Percentiles rank a stretch among this genome's conserved stretches.
These are phyloP conservation scores for Piaya cayana DNA, from an alignment of 2,113 vertebrate species.

Conservation along the genomic window DNA sequence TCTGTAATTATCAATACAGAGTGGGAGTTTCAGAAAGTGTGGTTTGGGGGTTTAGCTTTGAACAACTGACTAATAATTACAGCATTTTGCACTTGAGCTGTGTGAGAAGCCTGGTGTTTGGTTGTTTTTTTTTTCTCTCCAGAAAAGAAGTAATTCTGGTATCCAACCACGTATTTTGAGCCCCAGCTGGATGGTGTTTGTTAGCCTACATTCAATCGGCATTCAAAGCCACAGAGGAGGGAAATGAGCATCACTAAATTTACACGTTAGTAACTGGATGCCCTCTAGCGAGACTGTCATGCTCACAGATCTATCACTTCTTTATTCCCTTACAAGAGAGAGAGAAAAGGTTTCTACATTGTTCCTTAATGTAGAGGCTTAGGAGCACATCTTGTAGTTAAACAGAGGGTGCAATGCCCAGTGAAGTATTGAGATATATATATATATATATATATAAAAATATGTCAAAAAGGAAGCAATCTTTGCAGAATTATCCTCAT, in stretches of 20 bases:
- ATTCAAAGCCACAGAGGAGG: conserved; percentile 15
- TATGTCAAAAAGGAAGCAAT: not conserved
- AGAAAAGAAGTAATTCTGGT: not conserved
- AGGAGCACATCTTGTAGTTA: not conserved
- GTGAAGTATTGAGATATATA: not conserved
- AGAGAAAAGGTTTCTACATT: not conserved
- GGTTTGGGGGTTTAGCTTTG: conserved; percentile 60
- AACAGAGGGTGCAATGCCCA: not conserved
- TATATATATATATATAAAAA: no score
- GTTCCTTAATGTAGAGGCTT: not conserved
- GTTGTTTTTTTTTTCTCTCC: not conserved
- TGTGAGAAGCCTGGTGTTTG: not conserved
- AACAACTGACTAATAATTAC: conserved; percentile 38
- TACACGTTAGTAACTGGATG: conserved; percentile 26
- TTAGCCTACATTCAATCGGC: not conserved
- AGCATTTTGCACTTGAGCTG: conserved; percentile 1
- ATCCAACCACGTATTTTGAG: not conserved
- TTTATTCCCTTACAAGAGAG: not conserved
- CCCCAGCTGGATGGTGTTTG: not conserved
- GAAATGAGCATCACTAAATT: not conserved
- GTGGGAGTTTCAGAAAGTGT: conserved; percentile 61
- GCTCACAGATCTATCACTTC: not conserved
- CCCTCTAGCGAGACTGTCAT: conserved; percentile 53
- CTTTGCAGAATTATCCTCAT: not conserved
- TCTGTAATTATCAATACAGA: conserved; percentile 15